A percentile compares a stretch with the other conserved stretches of the same genome.
Evolutionary conservation across 2,797 vertebrate genomes (phyloP).

Genomic region (Chloroceryle inda): DNA sequence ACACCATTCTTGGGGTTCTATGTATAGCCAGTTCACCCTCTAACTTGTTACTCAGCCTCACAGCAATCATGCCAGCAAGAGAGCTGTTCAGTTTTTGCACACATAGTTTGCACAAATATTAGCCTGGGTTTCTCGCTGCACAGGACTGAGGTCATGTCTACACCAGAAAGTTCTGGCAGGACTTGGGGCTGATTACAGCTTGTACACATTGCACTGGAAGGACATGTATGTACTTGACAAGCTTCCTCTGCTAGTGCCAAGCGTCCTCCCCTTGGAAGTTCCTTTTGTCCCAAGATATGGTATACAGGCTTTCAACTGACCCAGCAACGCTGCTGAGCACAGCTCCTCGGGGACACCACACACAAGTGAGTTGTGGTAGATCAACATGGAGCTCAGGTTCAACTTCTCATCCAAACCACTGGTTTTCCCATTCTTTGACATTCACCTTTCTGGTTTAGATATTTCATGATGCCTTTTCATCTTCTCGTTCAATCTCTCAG

Average conservation of each 20-base stretch:
- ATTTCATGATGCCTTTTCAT: not conserved
- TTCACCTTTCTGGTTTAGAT: not conserved
- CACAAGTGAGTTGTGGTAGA: not conserved
- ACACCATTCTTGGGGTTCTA: not conserved
- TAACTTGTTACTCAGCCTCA: not conserved
- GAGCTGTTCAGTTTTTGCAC: not conserved
- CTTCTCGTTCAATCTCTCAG: not conserved
- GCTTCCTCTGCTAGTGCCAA: not conserved
- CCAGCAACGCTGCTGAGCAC: not conserved
- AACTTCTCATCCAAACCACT: not conserved
- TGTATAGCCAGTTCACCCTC: not conserved
- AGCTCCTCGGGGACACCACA: not conserved
- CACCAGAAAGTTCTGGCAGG: constrained; percentile 27
- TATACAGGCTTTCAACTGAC: not conserved
- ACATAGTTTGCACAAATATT: not conserved
- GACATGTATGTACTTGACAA: not conserved
- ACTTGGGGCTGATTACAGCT: not conserved
- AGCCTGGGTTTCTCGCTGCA: not conserved
- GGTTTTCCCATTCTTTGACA: not conserved
- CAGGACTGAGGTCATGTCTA: constrained; percentile 59
- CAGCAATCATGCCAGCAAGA: not conserved
- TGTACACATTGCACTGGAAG: not conserved
- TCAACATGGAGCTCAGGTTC: not conserved
- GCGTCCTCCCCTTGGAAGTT: not conserved
- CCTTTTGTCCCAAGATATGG: not conserved